Base-by-base conservation (phyloP, 2,113 vertebrate species). In the Pagrus major region DNA sequence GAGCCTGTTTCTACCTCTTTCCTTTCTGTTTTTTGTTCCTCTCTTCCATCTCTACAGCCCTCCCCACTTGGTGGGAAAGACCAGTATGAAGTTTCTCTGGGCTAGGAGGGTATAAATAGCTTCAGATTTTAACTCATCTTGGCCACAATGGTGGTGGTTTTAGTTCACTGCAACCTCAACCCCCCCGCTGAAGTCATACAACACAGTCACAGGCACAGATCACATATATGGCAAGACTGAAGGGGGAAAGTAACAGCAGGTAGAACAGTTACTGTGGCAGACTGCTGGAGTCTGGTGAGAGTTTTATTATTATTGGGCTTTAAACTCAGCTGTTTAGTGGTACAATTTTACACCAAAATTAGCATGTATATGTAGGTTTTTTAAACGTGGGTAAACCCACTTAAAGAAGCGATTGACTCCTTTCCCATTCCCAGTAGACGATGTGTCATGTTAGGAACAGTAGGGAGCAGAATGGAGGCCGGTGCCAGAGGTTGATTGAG, bases 61-160 rank as follows among this genome's bases (percentile, higher is more conserved):
- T 88, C 77, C 78, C 84, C 67, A 23, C 64, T 79, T 21, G 46
- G 79, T 90, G 88, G 91, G 85, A 92, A 89, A 91, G 83, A 87
- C 91, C 85, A 86, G 85, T 78, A 67, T 91, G 76, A 31, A 75
- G 87, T 91, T 91, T 93, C 91, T 87, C 85, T 83, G 77, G 66
- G 42, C 83, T 25, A 3, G 21, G 58, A 33, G 75, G 60, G 73
- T 92, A 93, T 88, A 93, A 92, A 93, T 93, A 92, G 86, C 80
- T 72, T 60, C 49, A 63, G 87, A 91, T 90, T 87, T 59, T 71
- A 72, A 78, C 78, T 89, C 84, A 23, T 90, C 67, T 71, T 80
- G 65, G 75, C 86, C 76, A 84, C 88, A 84, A 63, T 51, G 47
- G 78, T 54, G 76, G 89, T 84, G 86, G 91, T 88, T 93, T 89